These are phyloP conservation scores for Ormyrus pomaceus DNA, from an alignment of 2,888 invertebrate species.

Conservation along the genomic window DNA sequence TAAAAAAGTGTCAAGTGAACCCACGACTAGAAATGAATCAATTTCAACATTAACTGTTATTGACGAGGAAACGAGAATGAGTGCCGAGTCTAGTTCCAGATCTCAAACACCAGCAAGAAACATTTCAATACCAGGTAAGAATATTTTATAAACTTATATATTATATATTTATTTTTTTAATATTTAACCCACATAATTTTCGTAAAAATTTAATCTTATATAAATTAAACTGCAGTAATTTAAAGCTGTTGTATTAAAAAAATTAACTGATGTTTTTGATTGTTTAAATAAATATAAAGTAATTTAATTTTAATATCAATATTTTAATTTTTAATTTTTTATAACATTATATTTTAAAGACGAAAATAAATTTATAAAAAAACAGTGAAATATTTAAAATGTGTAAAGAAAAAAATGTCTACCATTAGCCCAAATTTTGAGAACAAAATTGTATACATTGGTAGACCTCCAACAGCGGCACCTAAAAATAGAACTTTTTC, in stretches of 20 bases:
- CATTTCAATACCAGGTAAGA: slow-evolving; percentile 68
- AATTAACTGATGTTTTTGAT: too few relatives aligned
- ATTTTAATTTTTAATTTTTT: background rate
- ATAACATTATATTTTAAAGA: background rate
- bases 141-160: too few relatives aligned
- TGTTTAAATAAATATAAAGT: background rate
- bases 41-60: slow-evolving; percentile 75
- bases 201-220: too few relatives aligned
- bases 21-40: slow-evolving; percentile 61
- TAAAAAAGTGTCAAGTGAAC: slow-evolving; percentile 64
- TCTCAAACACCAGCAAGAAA: slow-evolving; percentile 74
- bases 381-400: too few relatives aligned
- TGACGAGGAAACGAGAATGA: slow-evolving; percentile 78
- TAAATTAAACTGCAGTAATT: too few relatives aligned
- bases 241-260: too few relatives aligned
- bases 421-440: background rate
- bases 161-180: background rate
- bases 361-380: background rate
- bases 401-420: background rate
- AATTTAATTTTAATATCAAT: background rate
- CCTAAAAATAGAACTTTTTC: slow-evolving; percentile 73
- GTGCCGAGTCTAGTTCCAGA: slow-evolving; percentile 74
- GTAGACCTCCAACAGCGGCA: slow-evolving; percentile 69
- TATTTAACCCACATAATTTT: background rate
- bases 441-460: slow-evolving; percentile 61